Percentiles rank a stretch among this genome's conserved stretches.
phyloP scores from a whole-genome alignment of 2,888 invertebrate species.

The Callimorpha dominula region DNA sequence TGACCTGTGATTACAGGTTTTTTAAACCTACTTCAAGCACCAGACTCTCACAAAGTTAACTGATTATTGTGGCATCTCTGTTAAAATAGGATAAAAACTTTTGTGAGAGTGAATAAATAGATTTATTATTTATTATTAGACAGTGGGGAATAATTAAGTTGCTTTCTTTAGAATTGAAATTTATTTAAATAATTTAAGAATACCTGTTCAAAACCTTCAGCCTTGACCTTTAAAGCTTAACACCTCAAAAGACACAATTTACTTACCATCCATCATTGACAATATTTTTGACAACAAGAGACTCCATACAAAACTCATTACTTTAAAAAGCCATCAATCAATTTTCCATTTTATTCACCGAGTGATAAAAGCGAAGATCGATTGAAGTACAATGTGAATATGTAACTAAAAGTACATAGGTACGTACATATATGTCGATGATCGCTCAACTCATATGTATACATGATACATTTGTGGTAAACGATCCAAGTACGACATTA shows the following conservation, averaged over 20 bases:
- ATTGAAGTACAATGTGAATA: conserved; percentile 14
- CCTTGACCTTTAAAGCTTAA: conserved; percentile 9
- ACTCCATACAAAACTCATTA: conserved; percentile 21
- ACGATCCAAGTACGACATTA: conserved; percentile 59
- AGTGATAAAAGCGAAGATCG: conserved; percentile 35
- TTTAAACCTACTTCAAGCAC: too few species aligned
- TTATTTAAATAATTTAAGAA: too few species aligned
- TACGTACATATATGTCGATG: conserved; percentile 21
- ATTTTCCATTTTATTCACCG: conserved; percentile 31
- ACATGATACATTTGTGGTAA: conserved; percentile 40
- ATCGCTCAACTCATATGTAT: conserved; percentile 19
- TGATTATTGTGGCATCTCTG: too few species aligned
- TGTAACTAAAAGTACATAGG: conserved; percentile 33
- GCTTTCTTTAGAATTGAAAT: too few species aligned
- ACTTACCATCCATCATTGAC: conserved; percentile 16
- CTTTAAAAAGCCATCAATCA: conserved; percentile 21
- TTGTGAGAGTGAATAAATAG: too few species aligned
- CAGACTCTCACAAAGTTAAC: too few species aligned
- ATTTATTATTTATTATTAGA: too few species aligned
- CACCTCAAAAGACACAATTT: conserved; percentile 14
- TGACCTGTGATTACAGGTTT: too few species aligned
- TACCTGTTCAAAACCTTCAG: too few species aligned
- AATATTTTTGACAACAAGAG: conserved; percentile 17
- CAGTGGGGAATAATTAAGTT: too few species aligned
- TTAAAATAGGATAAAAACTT: too few species aligned